Evolutionary conservation across 2,888 invertebrate genomes (phyloP).

Genomic region (Netelia melanura): DNA sequence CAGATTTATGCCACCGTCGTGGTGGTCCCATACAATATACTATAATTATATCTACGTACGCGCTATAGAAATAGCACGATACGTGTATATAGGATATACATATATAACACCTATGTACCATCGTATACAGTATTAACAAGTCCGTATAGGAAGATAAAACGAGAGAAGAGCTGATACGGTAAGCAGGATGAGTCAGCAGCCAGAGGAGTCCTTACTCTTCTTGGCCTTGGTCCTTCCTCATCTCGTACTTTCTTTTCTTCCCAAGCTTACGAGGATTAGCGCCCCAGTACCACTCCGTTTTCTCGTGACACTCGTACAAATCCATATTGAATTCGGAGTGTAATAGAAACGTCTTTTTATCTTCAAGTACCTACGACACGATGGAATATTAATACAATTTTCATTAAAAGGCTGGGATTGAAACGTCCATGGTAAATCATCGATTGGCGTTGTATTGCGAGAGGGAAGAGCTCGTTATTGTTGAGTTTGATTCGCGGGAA

Average conservation of each 20-base stretch:
- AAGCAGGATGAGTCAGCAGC: constrained; percentile 66
- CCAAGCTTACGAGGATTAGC: constrained; percentile 70
- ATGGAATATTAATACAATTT: constrained; percentile 18
- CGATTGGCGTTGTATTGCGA: neutral
- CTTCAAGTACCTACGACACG: constrained; percentile 8
- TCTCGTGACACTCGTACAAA: constrained; percentile 21
- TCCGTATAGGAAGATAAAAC: constrained; percentile 49
- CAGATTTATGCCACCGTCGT: constrained; percentile 68
- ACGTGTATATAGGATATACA: constrained; percentile 1
- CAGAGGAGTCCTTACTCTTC: constrained; percentile 30
- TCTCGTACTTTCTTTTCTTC: neutral
- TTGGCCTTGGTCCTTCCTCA: neutral
- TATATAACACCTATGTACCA: constrained; percentile 37
- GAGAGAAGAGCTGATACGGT: constrained; percentile 32
- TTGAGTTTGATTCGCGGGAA: constrained; percentile 26
- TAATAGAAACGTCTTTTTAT: constrained; percentile 43
- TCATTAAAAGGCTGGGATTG: constrained; percentile 6
- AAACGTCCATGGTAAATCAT: constrained; percentile 24
- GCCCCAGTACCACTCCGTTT: constrained; percentile 62
- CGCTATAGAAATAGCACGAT: neutral
- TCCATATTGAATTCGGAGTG: constrained; percentile 14
- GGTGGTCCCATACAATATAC: constrained; percentile 8
- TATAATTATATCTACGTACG: constrained; percentile 2
- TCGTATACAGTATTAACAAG: constrained; percentile 70
- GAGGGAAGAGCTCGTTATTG: constrained; percentile 19